Conservation (phyloP, 1,140 invertebrate species). For the Galleria mellonella region DNA sequence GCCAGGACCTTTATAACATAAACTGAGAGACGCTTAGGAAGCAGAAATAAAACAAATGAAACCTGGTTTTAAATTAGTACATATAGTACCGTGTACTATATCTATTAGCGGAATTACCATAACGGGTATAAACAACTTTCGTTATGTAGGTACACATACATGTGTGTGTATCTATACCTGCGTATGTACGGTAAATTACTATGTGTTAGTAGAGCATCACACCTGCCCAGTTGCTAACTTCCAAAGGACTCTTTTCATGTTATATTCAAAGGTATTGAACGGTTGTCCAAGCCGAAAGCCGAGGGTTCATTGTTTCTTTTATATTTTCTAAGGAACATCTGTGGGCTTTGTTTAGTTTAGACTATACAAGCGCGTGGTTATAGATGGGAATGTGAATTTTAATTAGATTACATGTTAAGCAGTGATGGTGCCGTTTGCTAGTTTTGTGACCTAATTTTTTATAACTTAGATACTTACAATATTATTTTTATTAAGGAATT, state of each 20-base stretch:
- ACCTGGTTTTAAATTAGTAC: no score
- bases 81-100: no score
- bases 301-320: constrained; percentile 30
- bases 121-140: no score
- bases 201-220: constrained; percentile 41
- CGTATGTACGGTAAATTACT: no score
- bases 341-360: constrained; percentile 34
- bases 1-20: no score
- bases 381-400: constrained; percentile 3
- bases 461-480: no score
- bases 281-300: constrained; percentile 8
- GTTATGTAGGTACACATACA: background rate
- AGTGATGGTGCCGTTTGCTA: background rate
- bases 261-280: constrained; percentile 31
- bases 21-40: no score
- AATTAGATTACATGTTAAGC: background rate
- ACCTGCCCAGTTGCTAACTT: constrained; percentile 40
- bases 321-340: constrained; percentile 38
- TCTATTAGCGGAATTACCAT: no score
- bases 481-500: no score
- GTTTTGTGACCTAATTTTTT: no score
- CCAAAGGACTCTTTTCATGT: constrained; percentile 17
- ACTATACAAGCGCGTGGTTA: constrained; percentile 14
- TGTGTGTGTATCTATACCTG: background rate
- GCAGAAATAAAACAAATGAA: no score